Evolutionary conservation across 2,888 invertebrate genomes (phyloP).

Genomic region (Pediacus dermestoides): DNA sequence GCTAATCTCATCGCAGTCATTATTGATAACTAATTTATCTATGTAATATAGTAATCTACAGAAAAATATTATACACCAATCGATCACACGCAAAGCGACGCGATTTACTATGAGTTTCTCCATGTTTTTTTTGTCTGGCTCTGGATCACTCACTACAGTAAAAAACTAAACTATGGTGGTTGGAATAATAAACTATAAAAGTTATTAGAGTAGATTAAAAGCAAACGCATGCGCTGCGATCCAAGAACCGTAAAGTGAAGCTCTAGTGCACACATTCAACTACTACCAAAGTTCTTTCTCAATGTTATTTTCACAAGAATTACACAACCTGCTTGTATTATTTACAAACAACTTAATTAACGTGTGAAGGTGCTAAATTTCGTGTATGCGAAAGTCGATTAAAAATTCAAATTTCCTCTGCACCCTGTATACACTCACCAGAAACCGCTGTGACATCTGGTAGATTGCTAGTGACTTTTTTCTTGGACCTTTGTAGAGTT

Average conservation of each 20-base stretch:
- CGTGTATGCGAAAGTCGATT: too few species aligned
- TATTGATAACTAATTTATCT: constrained; percentile 6
- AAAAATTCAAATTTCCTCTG: too few species aligned
- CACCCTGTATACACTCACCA: constrained; percentile 30
- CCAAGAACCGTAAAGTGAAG: too few species aligned
- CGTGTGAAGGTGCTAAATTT: too few species aligned
- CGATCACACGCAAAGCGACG: background rate
- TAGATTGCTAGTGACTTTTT: constrained; percentile 43
- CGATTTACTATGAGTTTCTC: background rate
- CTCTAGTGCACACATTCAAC: too few species aligned
- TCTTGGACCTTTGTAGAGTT: constrained; percentile 58
- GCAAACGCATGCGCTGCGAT: background rate
- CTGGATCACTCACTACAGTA: too few species aligned
- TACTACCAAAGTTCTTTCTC: too few species aligned
- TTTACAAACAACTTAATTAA: too few species aligned
- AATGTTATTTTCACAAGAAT: too few species aligned
- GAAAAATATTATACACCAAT: background rate
- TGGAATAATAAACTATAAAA: background rate
- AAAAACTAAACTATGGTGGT: background rate
- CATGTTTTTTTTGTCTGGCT: too few species aligned
- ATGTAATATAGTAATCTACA: background rate
- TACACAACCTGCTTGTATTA: too few species aligned
- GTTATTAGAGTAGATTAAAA: constrained; percentile 1
- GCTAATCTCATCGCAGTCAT: constrained; percentile 10
- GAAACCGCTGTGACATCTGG: constrained; percentile 49